Conservation (phyloP, 2,888 invertebrate species). For the Tenthredo distinguenda region DNA sequence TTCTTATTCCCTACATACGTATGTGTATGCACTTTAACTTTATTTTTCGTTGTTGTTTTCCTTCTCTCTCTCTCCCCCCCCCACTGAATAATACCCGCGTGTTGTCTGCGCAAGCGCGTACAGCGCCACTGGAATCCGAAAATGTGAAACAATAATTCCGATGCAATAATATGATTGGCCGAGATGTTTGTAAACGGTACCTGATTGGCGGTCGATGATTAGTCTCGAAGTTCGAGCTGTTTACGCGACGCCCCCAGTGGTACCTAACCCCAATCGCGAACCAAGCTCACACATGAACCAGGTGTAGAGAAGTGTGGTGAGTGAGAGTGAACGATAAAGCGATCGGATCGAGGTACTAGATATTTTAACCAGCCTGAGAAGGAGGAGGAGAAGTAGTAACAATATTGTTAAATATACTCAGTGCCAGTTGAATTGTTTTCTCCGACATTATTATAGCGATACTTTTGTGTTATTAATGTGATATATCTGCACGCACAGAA, state of each 20-base stretch:
- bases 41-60: neutral
- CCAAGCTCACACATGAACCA: slow-evolving; percentile 44
- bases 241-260: slow-evolving; percentile 42
- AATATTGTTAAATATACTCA: slow-evolving; percentile 37
- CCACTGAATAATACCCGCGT: slow-evolving; percentile 1
- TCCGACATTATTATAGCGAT: neutral
- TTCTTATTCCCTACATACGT: neutral
- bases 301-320: slow-evolving; percentile 41
- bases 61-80: neutral
- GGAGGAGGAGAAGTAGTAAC: neutral
- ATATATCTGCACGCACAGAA: slow-evolving; percentile 71
- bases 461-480: slow-evolving; percentile 60
- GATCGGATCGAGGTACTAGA: slow-evolving; percentile 10
- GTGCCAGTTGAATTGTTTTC: neutral
- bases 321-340: slow-evolving; percentile 46
- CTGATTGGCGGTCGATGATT: slow-evolving; percentile 29
- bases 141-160: neutral
- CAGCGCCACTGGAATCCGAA: neutral
- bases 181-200: neutral
- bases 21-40: neutral
- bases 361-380: neutral
- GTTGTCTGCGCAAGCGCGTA: slow-evolving; percentile 15
- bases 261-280: slow-evolving; percentile 49
- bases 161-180: neutral
- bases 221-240: slow-evolving; percentile 43